Conservation (phyloP, 2,113 vertebrate species). For the Pterocles burchelli region DNA sequence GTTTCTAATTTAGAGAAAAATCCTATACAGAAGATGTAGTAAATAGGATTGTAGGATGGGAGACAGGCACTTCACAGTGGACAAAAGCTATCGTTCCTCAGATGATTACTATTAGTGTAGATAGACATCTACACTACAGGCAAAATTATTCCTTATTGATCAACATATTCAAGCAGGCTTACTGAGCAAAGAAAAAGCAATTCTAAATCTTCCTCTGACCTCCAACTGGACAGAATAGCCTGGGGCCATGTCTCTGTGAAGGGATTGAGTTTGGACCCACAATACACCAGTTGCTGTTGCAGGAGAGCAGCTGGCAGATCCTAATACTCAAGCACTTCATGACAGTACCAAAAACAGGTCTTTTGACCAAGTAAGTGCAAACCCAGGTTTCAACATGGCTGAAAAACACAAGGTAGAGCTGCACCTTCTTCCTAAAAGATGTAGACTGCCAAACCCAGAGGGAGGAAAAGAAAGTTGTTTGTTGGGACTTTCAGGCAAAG, state of each 20-base stretch:
- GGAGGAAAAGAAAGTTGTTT: neutral
- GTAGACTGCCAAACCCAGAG: neutral
- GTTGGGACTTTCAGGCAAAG: neutral
- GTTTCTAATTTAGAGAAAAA: neutral
- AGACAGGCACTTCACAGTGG: neutral
- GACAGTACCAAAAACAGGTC: neutral
- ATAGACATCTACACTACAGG: slow-evolving; percentile 4
- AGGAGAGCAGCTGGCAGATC: neutral
- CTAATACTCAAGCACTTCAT: neutral
- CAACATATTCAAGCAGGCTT: neutral
- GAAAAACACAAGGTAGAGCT: neutral
- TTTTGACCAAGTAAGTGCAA: neutral
- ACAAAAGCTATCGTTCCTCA: neutral
- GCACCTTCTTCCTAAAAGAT: neutral
- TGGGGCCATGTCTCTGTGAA: neutral
- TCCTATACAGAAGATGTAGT: neutral
- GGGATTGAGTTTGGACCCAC: neutral
- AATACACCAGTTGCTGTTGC: neutral
- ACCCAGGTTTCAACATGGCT: neutral
- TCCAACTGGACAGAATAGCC: neutral
- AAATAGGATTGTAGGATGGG: neutral
- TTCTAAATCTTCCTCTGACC: neutral
- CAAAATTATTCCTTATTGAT: slow-evolving; percentile 19
- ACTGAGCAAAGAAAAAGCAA: slow-evolving; percentile 20
- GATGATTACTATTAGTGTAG: neutral